Evolutionary conservation across 2,888 invertebrate species (phyloP).

Genomic region (Lasius fuliginosus): DNA sequence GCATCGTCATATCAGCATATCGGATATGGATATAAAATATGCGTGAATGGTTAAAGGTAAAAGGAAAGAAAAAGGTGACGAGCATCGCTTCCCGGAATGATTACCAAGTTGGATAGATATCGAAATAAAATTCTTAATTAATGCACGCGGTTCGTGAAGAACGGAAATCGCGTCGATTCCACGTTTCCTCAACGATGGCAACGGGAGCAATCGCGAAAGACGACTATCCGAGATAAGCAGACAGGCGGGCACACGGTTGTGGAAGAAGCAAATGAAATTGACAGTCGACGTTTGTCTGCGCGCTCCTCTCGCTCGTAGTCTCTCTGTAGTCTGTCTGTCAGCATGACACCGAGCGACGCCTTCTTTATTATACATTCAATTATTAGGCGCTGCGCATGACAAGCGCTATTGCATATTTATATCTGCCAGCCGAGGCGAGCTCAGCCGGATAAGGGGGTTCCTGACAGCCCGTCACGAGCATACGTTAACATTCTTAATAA

Average conservation of each 20-base stretch:
- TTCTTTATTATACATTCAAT: slow-evolving; percentile 86
- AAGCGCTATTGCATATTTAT: slow-evolving; percentile 85
- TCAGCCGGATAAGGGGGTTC: slow-evolving; percentile 77
- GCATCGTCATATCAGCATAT: not conserved
- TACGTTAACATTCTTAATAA: slow-evolving; percentile 83
- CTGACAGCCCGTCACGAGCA: slow-evolving; percentile 82
- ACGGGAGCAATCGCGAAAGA: slow-evolving; percentile 62
- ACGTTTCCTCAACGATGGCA: slow-evolving; percentile 24
- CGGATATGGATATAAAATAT: slow-evolving; percentile 16
- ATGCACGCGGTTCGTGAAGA: slow-evolving; percentile 3
- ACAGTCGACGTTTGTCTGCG: slow-evolving; percentile 82
- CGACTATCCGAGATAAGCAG: slow-evolving; percentile 60
- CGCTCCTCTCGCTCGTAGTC: slow-evolving; percentile 67
- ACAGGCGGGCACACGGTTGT: slow-evolving; percentile 51
- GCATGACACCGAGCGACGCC: slow-evolving; percentile 84
- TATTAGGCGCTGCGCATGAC: slow-evolving; percentile 85
- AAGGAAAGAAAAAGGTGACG: not conserved
- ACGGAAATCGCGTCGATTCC: slow-evolving; percentile 58
- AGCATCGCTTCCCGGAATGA: slow-evolving; percentile 1
- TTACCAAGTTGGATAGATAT: not conserved
- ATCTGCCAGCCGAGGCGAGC: slow-evolving; percentile 79
- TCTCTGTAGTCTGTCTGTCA: slow-evolving; percentile 80
- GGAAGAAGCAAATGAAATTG: slow-evolving; percentile 80
- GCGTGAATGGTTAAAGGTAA: not conserved
- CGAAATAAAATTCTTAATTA: slow-evolving; percentile 36